Percentiles rank a stretch among this genome's conserved stretches.
phyloP scores from a whole-genome alignment of 2,113 vertebrate species.

The Ailuropoda melanoleuca region DNA sequence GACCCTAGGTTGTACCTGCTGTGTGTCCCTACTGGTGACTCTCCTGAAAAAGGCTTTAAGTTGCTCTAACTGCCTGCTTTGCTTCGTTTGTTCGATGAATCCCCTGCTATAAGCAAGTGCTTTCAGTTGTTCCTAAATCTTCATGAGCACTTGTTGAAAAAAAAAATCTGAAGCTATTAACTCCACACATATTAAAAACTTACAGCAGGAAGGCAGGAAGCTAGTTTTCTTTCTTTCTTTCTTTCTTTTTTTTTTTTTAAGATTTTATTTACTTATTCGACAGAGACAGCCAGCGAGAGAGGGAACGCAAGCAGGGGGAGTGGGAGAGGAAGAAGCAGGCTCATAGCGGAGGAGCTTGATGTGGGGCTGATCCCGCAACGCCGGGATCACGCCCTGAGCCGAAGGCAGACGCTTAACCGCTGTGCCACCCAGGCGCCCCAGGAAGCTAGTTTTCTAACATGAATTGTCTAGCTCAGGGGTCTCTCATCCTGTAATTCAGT shows the following conservation, averaged over 20 bases:
- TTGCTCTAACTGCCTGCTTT: neutral
- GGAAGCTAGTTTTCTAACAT: conserved; percentile 24
- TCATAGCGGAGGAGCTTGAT: too few species aligned
- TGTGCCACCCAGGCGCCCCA: too few species aligned
- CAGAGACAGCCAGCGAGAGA: too few species aligned
- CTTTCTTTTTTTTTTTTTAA: too few species aligned
- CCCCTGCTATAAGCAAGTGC: neutral
- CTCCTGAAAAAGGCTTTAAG: neutral
- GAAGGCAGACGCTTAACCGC: too few species aligned
- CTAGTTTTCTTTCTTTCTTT: too few species aligned
- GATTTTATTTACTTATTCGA: too few species aligned
- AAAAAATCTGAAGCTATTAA: neutral
- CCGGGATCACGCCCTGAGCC: too few species aligned
- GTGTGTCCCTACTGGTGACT: neutral
- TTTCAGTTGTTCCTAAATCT: conserved; percentile 8
- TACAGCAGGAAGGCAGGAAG: neutral
- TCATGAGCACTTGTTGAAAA: neutral
- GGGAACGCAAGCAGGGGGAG: too few species aligned
- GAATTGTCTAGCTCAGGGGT: neutral
- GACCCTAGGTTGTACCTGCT: neutral
- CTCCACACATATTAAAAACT: conserved; percentile 41
- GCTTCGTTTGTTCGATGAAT: neutral
- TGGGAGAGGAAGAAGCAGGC: too few species aligned
- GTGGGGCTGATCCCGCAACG: too few species aligned
- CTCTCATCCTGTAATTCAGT: neutral